Evolutionary conservation across 35 echinoderm and acorn worm species (phyloP).

Genomic region (Patiria miniata): DNA sequence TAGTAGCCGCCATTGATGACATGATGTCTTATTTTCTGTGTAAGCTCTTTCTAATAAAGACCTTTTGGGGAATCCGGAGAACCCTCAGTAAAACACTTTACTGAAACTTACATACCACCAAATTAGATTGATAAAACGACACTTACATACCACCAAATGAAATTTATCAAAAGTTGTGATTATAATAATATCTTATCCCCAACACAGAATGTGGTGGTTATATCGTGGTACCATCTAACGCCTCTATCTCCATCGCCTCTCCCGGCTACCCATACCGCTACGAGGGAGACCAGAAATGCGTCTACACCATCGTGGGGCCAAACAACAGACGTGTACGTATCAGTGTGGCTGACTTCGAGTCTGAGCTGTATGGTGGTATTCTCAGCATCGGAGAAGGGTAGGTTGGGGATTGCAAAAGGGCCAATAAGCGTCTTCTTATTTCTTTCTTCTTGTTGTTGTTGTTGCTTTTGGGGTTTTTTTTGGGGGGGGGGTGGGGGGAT

Average conservation of each 20-base stretch:
- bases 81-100: too few relatives aligned
- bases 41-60: too few relatives aligned
- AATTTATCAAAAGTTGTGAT: too few relatives aligned
- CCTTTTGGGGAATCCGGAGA: too few relatives aligned
- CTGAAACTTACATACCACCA: too few relatives aligned
- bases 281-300: constrained; percentile 32
- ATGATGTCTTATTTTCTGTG: too few relatives aligned
- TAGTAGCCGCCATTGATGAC: too few relatives aligned
- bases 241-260: constrained; percentile 57
- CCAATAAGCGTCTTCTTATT: too few relatives aligned
- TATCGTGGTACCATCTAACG: constrained; percentile 47
- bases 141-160: neutral
- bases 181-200: neutral
- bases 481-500: neutral
- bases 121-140: neutral
- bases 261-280: constrained; percentile 71
- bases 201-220: constrained; percentile 63
- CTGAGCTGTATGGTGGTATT: constrained; percentile 52
- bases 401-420: neutral
- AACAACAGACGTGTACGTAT: constrained; percentile 51
- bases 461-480: too few relatives aligned
- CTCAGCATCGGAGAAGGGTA: constrained; percentile 77
- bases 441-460: too few relatives aligned
- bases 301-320: constrained; percentile 48
- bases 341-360: constrained; percentile 60